These are phyloP conservation scores for Timema cristinae DNA, from an alignment of 2,888 invertebrate genomes.

Conservation along the genomic window DNA sequence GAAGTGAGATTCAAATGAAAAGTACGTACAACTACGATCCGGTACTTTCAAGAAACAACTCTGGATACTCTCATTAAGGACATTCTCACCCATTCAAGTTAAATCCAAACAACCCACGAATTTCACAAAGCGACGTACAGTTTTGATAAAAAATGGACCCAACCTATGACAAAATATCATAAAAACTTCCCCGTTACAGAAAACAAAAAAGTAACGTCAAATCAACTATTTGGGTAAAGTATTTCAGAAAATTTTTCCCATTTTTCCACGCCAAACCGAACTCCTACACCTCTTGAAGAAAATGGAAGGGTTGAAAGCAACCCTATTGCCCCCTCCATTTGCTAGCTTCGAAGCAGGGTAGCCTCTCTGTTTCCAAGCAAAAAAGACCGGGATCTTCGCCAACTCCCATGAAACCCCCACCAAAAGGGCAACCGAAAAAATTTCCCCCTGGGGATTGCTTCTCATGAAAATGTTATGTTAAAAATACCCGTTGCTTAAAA, in stretches of 20 bases:
- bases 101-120: not conserved
- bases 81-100: not conserved
- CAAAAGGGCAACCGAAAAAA: too few relatives aligned
- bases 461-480: too few relatives aligned
- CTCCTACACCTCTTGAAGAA: conserved; percentile 11
- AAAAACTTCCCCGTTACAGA: too few relatives aligned
- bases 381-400: not conserved
- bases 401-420: not conserved
- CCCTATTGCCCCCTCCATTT: conserved; percentile 8
- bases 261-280: conserved; percentile 4
- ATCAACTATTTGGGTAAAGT: not conserved
- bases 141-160: too few relatives aligned
- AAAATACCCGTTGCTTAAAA: too few relatives aligned
- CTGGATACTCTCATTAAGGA: too few relatives aligned
- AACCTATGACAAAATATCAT: too few relatives aligned
- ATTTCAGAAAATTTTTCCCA: not conserved
- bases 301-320: conserved; percentile 2
- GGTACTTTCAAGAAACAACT: not conserved
- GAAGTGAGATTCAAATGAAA: not conserved
- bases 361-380: not conserved
- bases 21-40: not conserved
- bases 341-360: not conserved
- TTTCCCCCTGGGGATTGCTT: too few relatives aligned
- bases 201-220: too few relatives aligned
- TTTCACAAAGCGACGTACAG: too few relatives aligned